Percentiles rank a stretch among this genome's conserved stretches.
Evolutionary conservation across 2,797 vertebrate genomes (phyloP).

Genomic region (Sarcoramphus papa): DNA sequence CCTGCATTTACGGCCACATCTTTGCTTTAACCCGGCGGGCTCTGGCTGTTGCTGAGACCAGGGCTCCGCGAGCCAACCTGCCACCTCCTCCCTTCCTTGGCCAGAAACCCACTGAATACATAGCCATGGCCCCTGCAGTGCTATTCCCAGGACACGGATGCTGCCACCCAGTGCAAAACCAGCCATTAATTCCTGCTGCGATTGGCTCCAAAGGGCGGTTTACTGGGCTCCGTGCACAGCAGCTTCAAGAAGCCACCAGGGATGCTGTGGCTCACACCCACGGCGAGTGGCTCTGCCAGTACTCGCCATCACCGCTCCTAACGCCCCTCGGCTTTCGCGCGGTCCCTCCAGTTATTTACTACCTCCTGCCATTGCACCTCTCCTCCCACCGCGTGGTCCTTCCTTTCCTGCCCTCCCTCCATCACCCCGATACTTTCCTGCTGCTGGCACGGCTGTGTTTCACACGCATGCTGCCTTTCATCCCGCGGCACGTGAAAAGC

Average conservation of each 20-base stretch:
- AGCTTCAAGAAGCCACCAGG: neutral
- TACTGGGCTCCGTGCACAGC: neutral
- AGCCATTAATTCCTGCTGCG: conserved; percentile 40
- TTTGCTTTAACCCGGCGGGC: neutral
- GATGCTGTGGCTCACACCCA: neutral
- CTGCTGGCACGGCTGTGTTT: neutral
- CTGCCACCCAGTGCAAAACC: neutral
- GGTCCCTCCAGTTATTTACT: neutral
- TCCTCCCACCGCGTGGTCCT: neutral
- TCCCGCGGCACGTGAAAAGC: accelerated
- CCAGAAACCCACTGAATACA: neutral
- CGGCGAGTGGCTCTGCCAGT: neutral
- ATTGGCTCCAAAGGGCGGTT: neutral
- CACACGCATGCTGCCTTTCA: neutral
- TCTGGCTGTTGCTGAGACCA: neutral
- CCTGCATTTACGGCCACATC: neutral
- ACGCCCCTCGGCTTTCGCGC: neutral
- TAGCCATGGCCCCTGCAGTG: neutral
- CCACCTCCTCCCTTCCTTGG: neutral
- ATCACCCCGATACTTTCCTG: accelerated
- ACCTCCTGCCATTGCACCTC: neutral
- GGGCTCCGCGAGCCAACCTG: neutral
- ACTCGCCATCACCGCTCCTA: neutral
- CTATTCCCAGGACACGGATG: neutral
- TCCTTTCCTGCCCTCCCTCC: neutral